Base-by-base conservation (phyloP, 2,113 vertebrate genomes). In the Sander lucioperca region DNA sequence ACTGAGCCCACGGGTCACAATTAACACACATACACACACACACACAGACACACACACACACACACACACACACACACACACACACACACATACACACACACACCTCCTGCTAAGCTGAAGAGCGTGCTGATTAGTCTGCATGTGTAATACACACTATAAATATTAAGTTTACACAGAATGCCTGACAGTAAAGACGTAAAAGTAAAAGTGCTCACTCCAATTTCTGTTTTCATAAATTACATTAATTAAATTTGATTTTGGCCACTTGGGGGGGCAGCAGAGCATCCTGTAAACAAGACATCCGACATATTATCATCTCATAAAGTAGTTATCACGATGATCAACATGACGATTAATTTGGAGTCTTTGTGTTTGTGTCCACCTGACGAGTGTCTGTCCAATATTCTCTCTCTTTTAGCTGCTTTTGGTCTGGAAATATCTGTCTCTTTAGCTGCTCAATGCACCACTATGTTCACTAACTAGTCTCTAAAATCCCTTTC, bases 1-100 rank as follows among this genome's bases (percentile, higher is more conserved):
- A 90, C 88, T 77, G 87, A 86, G 89, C 91, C 93, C 89, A 88
- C 91, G 65, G 93, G 92, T 95, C 93, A 92, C 91, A 94, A 93
- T 94, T 95, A 95, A 88, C 93, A 93, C 72, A 54, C 80, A 59
- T 65, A 43, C 72, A 57, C 79, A 62, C 67, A 53, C 71, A 75
- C 78, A 77, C 82, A 66, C 67, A 47, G 63, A 58, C 54, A 68
- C 63, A 67, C 57, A 76, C 64, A 54, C 68, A 56, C 74, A 51
- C 74, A 80, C 80, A 68, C 15, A 50, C 15, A 50, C 65, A 45
- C 43, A 62, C 51, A 65, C 53, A n/a, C n/a, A n/a, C n/a, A n/a
- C n/a, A n/a, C n/a, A n/a, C n/a, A n/a, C n/a, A n/a, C n/a, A n/a
- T n/a, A n/a, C n/a, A n/a, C n/a, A n/a, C n/a, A 66, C 59, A 61